These are phyloP conservation scores for Pangasianodon gigas DNA, from an alignment of 2,113 vertebrate genomes.

Conservation along the genomic window DNA sequence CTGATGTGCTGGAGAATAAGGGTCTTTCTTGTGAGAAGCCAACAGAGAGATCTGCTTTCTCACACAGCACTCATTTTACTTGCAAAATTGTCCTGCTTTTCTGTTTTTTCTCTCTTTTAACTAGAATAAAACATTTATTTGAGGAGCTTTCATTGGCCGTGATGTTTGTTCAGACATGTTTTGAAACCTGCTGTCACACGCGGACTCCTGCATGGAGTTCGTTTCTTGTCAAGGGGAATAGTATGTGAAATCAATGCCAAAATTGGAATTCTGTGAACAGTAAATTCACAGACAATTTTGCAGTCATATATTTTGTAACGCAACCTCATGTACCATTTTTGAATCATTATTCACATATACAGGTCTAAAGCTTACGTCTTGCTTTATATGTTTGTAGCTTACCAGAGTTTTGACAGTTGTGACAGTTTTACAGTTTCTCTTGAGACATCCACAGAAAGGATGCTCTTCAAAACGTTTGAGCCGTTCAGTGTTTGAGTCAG, in stretches of 20 bases:
- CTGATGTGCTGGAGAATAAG: background rate
- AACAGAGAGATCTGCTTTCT: constrained; percentile 9
- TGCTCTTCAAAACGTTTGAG: background rate
- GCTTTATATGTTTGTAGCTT: background rate
- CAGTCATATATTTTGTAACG: background rate
- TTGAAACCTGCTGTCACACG: background rate
- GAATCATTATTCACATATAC: background rate
- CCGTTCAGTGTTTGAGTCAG: background rate
- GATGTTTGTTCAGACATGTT: background rate
- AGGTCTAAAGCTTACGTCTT: background rate
- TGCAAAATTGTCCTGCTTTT: constrained; percentile 20
- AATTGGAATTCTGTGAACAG: too few species aligned
- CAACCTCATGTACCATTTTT: background rate
- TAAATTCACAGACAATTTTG: background rate
- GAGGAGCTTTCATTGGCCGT: background rate
- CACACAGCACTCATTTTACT: constrained; percentile 18
- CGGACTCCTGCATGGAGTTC: background rate
- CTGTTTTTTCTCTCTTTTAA: background rate
- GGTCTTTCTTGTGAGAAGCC: constrained; percentile 27
- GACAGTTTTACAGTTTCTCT: background rate
- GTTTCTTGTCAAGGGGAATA: background rate
- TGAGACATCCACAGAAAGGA: background rate
- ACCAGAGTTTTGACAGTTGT: background rate
- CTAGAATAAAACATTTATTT: constrained; percentile 25
- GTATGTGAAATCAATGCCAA: background rate